Conservation (phyloP, 2,113 vertebrate genomes). For the Oncorhynchus masou region DNA sequence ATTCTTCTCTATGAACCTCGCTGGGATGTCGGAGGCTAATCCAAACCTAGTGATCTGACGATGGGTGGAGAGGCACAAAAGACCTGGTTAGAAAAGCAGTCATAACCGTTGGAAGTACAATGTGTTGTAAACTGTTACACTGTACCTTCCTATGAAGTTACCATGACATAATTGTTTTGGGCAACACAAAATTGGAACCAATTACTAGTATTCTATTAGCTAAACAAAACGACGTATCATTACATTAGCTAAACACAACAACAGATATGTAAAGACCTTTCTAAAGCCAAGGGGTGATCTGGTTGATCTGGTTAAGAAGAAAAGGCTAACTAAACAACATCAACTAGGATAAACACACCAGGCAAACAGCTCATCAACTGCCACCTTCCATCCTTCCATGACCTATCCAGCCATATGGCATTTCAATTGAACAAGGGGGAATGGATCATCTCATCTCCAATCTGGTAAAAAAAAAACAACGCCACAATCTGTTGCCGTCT, state of each 20-base stretch:
- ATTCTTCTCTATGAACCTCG: constrained; percentile 82
- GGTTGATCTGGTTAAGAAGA: not conserved
- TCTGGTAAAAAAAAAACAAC: not conserved
- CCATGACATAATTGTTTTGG: too few relatives aligned
- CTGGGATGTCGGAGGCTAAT: constrained; percentile 81
- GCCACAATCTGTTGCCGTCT: not conserved
- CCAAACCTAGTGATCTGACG: constrained; percentile 84
- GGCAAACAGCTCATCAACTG: not conserved
- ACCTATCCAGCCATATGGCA: not conserved
- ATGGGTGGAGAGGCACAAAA: constrained; percentile 37
- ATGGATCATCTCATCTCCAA: not conserved
- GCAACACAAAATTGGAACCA: too few relatives aligned
- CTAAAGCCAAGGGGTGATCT: not conserved
- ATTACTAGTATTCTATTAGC: too few relatives aligned
- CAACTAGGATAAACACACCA: too few relatives aligned
- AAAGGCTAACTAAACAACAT: not conserved
- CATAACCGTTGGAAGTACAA: not conserved
- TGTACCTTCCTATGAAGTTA: not conserved
- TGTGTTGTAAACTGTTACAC: not conserved
- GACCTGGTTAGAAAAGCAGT: not conserved
- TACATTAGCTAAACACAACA: not conserved
- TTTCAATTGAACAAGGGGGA: not conserved
- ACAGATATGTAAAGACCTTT: not conserved
- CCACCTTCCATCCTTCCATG: not conserved
- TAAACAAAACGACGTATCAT: not conserved